Conservation (phyloP, 2,113 vertebrate species). For the Embiotoca jacksoni region DNA sequence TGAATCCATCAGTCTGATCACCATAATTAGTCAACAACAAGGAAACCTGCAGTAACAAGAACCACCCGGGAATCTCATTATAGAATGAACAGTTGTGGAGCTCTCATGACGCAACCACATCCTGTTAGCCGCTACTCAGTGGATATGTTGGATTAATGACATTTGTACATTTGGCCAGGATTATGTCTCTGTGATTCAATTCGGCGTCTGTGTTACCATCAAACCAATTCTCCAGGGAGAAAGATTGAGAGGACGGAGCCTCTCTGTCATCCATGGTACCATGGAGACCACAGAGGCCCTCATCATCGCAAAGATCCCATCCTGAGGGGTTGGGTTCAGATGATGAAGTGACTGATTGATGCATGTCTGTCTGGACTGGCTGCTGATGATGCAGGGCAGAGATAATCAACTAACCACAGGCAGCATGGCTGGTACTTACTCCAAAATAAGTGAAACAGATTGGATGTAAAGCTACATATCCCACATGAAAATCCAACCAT, state of each 20-base stretch:
- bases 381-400: conserved; percentile 62
- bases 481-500: conserved; percentile 57
- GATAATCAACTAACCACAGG: conserved; percentile 70
- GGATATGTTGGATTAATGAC: conserved; percentile 52
- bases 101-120: conserved; percentile 25
- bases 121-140: conserved; percentile 28
- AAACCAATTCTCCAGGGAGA: conserved; percentile 59
- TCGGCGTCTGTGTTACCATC: conserved; percentile 61
- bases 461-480: conserved; percentile 53
- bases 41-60: background rate
- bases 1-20: background rate
- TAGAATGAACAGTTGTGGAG: background rate
- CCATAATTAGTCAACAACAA: conserved; percentile 5
- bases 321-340: conserved; percentile 48
- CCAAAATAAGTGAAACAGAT: conserved; percentile 70
- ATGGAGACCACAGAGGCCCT: conserved; percentile 42
- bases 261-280: conserved; percentile 51
- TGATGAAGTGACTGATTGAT: conserved; percentile 64
- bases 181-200: conserved; percentile 73
- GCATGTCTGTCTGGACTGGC: conserved; percentile 60
- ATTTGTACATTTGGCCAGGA: conserved; percentile 55
- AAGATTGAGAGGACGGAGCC: conserved; percentile 36
- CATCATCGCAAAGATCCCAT: conserved; percentile 53
- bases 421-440: conserved; percentile 48
- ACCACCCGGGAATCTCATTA: conserved; percentile 19